phyloP scores from a whole-genome alignment of 2,888 invertebrate species.

The Sceliomorpha sp. region DNA sequence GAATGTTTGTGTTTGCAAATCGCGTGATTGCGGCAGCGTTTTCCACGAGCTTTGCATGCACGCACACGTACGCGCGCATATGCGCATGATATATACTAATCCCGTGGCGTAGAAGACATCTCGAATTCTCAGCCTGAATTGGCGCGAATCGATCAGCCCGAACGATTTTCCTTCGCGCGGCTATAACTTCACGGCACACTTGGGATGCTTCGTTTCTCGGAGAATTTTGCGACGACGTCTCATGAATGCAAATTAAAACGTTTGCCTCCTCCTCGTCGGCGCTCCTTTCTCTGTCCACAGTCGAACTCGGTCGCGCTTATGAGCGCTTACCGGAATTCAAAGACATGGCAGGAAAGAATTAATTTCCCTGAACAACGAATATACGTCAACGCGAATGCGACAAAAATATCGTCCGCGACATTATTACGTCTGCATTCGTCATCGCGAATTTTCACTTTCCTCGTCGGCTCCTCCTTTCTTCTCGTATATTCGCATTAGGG shows the following conservation, averaged over 20 bases:
- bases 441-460: conserved; percentile 21
- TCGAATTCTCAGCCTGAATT: conserved; percentile 57
- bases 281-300: conserved; percentile 34
- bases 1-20: conserved; percentile 39
- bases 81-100: conserved; percentile 59
- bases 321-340: conserved; percentile 47
- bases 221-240: conserved; percentile 70
- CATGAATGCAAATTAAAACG: conserved; percentile 79
- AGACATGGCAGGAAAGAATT: conserved; percentile 48
- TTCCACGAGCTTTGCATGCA: no score
- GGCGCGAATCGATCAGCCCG: conserved; percentile 70
- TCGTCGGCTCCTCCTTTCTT: not conserved
- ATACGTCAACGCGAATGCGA: conserved; percentile 10
- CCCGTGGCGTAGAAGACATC: conserved; percentile 46
- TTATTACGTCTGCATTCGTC: conserved; percentile 11
- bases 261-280: conserved; percentile 58
- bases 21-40: conserved; percentile 43
- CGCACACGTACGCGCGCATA: no score
- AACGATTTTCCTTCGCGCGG: conserved; percentile 67
- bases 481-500: conserved; percentile 2
- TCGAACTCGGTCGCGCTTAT: conserved; percentile 48
- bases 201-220: conserved; percentile 68
- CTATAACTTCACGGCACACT: conserved; percentile 66
- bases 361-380: conserved; percentile 28
- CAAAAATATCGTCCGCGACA: conserved; percentile 19